Evolutionary conservation across 1,140 invertebrate genomes (phyloP).

Genomic region (Meloidogyne floridensis): DNA sequence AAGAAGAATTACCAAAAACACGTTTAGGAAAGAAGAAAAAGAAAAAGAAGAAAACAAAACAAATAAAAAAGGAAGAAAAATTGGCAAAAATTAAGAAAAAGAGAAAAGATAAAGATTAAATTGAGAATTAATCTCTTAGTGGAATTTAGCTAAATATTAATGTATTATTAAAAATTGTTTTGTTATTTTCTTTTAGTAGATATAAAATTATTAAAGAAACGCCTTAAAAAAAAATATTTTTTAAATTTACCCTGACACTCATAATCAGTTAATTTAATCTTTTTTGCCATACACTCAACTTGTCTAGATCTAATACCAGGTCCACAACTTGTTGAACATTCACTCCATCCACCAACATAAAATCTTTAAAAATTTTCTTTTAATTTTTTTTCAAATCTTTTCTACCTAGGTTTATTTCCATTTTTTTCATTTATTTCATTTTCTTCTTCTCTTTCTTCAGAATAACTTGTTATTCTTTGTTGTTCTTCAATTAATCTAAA

Average conservation of each 20-base stretch:
- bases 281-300: constrained; percentile 72
- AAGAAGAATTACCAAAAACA: neutral
- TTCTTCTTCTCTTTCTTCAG: neutral
- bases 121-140: too few relatives aligned
- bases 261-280: constrained; percentile 57
- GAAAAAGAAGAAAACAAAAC: too few relatives aligned
- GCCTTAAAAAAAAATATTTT: neutral
- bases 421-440: neutral
- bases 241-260: constrained; percentile 54
- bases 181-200: too few relatives aligned
- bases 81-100: too few relatives aligned
- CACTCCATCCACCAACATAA: constrained; percentile 76
- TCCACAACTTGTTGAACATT: constrained; percentile 78
- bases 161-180: too few relatives aligned
- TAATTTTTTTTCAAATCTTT: neutral
- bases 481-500: constrained; percentile 13
- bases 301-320: constrained; percentile 72
- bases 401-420: neutral
- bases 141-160: too few relatives aligned
- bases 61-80: too few relatives aligned
- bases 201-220: too few relatives aligned
- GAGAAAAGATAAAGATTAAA: too few relatives aligned
- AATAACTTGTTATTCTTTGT: neutral
- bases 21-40: too few relatives aligned
- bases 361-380: constrained; percentile 37